These are phyloP conservation scores for Acanthosepion lycidas DNA, from an alignment of 2,888 invertebrate genomes.

Conservation along the genomic window DNA sequence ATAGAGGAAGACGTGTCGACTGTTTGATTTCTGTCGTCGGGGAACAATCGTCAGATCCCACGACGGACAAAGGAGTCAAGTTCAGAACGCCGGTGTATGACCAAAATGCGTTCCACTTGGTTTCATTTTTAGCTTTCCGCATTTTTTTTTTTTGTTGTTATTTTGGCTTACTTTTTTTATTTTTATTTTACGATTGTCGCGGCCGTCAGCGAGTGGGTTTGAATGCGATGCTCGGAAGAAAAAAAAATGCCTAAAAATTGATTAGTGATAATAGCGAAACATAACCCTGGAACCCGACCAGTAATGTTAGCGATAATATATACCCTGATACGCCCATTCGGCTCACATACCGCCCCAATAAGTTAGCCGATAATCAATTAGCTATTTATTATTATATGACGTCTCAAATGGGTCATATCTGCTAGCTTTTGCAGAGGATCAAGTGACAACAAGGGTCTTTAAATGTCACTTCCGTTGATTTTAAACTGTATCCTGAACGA, in stretches of 20 bases:
- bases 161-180: too few relatives aligned
- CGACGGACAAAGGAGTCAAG: too few relatives aligned
- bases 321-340: neutral
- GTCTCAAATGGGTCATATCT: neutral
- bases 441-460: neutral
- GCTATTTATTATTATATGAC: neutral
- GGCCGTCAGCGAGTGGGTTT: neutral
- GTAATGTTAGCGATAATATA: neutral
- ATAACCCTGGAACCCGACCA: neutral
- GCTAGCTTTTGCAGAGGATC: neutral
- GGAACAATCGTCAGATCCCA: too few relatives aligned
- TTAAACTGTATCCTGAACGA: too few relatives aligned
- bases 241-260: neutral
- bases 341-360: neutral
- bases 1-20: too few relatives aligned
- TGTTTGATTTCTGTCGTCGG: too few relatives aligned
- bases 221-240: neutral
- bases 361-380: conserved; percentile 7
- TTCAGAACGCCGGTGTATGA: too few relatives aligned
- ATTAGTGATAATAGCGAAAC: neutral
- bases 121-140: too few relatives aligned
- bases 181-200: neutral
- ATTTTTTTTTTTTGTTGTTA: too few relatives aligned
- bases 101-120: too few relatives aligned
- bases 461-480: neutral